phyloP scores from a whole-genome alignment of 2,113 vertebrate species.

The Brachyhypopomus gauderio region DNA sequence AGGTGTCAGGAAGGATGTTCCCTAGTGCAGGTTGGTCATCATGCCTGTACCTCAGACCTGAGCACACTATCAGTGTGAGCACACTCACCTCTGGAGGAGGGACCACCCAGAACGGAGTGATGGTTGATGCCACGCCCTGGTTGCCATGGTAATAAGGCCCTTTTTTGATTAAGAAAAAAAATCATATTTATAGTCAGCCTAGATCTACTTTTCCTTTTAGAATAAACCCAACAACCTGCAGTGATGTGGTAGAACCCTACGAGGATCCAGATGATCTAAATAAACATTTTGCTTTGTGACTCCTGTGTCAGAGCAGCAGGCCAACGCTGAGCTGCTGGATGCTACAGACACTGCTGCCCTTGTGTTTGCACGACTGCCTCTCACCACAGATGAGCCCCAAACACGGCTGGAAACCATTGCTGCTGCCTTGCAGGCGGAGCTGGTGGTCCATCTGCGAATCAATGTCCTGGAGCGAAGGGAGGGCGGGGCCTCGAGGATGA shows the following conservation, averaged over 20 bases:
- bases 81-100: conserved; percentile 86
- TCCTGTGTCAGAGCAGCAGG: no score
- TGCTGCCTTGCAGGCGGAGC: conserved; percentile 90
- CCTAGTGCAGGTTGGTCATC: not conserved
- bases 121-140: conserved; percentile 87
- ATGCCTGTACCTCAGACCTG: not conserved
- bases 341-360: not conserved
- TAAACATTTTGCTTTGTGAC: no score
- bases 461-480: conserved; percentile 93
- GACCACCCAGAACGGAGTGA: conserved; percentile 94
- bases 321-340: not conserved
- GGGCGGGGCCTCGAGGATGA: conserved; percentile 86
- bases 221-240: not conserved
- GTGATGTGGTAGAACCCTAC: not conserved
- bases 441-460: conserved; percentile 96
- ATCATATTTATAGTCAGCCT: not conserved
- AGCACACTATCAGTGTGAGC: not conserved
- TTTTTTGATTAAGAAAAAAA: conserved; percentile 52
- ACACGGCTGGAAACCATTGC: conserved; percentile 94
- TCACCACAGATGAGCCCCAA: conserved; percentile 92
- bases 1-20: no score
- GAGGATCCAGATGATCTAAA: not conserved
- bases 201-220: not conserved
- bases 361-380: conserved; percentile 13
- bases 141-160: conserved; percentile 92